Base-by-base conservation (phyloP, 2,797 vertebrate genomes). In the Channallabes apus region DNA sequence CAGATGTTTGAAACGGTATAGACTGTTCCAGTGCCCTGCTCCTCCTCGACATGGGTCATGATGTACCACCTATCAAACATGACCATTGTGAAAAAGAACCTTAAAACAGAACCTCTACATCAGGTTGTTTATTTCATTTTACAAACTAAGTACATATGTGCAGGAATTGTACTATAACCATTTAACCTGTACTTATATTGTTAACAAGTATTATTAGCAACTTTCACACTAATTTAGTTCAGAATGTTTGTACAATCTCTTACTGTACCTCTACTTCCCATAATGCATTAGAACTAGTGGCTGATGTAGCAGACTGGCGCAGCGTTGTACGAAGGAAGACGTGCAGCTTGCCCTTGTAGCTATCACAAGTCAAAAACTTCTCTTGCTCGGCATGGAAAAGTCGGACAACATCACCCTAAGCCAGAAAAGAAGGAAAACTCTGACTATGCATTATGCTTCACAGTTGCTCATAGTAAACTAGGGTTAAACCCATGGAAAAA, bases 1-100 rank as follows among this genome's bases (percentile, higher is more conserved):
- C 11, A 99, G 95, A 91, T 99, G 98, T 91, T 99, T 99, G 93
- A 99, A 99, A 83, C 97, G 95, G 89, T 98, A 99, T 51, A 99
- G 94, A 91, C 97, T 99, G 0, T 99, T 99, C 98, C 98, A 99
- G 90, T 99, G 97, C 35, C 98, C 98, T 0, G 98, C 98, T 82
- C 98, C 98, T 32, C 98, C 97, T 1, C 98, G 96, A 86, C 98
- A 99, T 0, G 98, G 98, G 91, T 99, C 97, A 0, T 99, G 98
- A 92, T 99, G 97, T 86, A 99, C 98, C 24, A 99, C 98, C 98
- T 99, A 86, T 86, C 0, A 8, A 82, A 78, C 75, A 54, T n/a
- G 17, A 1, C 35, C 58, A 84, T 24, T 62, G 58, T 59, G 38
- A 59, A 77, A 35, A 9, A 58, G 24, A 78, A 24, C 12, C 51